phyloP scores from a whole-genome alignment of 1,140 invertebrate species.

The Calephelis virginiensis region DNA sequence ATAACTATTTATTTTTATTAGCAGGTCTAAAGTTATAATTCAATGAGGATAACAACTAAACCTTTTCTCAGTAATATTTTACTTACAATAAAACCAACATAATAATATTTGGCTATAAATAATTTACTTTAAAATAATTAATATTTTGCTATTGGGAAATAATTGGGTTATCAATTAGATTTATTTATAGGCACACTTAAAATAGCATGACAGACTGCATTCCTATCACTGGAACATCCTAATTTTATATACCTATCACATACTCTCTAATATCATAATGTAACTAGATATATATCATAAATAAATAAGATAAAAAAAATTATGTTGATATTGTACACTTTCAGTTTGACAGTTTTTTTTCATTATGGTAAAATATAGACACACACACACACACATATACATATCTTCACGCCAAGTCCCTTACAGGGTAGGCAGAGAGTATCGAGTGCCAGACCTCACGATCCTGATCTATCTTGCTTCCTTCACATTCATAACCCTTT shows the following conservation, averaged over 20 bases:
- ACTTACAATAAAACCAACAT: neutral
- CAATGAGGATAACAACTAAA: neutral
- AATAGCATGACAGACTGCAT: neutral
- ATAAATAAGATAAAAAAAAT: too few species aligned
- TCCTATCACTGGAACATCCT: neutral
- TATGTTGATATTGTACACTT: too few species aligned
- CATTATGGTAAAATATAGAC: too few species aligned
- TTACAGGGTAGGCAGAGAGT: too few species aligned
- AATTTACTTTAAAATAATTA: neutral
- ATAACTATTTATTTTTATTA: slow-evolving; percentile 24
- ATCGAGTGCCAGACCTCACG: too few species aligned
- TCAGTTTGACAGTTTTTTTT: too few species aligned
- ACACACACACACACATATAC: too few species aligned
- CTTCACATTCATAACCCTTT: too few species aligned
- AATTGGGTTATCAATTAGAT: neutral
- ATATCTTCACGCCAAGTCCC: too few species aligned
- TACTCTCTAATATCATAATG: neutral
- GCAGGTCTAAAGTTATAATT: neutral
- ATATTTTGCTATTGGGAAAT: neutral
- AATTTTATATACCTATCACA: neutral
- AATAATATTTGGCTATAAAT: neutral
- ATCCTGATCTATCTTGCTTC: too few species aligned
- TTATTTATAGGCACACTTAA: neutral
- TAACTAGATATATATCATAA: too few species aligned
- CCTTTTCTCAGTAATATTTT: neutral